Base-by-base conservation (phyloP, 1,140 invertebrate species). In the Nylanderia fulva region DNA sequence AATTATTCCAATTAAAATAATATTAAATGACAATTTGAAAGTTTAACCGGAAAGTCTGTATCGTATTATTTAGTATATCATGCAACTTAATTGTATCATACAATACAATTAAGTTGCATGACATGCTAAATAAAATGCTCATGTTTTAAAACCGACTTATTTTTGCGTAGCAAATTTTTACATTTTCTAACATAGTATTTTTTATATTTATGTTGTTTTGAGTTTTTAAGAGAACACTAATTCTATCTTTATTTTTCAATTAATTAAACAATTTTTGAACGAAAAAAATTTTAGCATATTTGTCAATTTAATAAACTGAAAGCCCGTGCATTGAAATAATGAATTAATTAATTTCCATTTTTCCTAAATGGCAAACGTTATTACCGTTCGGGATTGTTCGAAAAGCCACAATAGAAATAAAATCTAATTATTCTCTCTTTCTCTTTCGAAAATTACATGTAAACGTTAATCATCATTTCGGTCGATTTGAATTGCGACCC, bases 401-500 rank as follows among this genome's bases (percentile, higher is more conserved):
- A 69, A 39, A 68, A 71, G 71, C 11, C 24, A 33, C 69, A 36
- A 5, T 21, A 58, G 24, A 82, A 72, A 72, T 72, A 58, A 80
- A 69, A 71, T 58, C 0, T 56, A 56, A 39, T 58, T 42, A 29
- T 42, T 58, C 36, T 33, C 27, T 27, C 36, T 66, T 42, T 15
- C 36, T 66, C 66, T 15, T 5, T 58, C 11, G 33, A 71, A 69
- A 56, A 56, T 80, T 52, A 58, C 66, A 58, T 69, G 52, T 58
- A 56, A 82, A 82, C 36, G 77, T 71, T 80, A 80, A 80, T 48
- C 64, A 80, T 82, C 77, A 72, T 82, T 58, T 24, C 29, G 77
- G 54, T 82, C 77, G 77, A 82, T 82, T 82, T 82, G 77, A 82
- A 82, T 82, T 82, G 33, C 66, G 27, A 82, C 77, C 66, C 77